These are phyloP conservation scores for Austrolebias charrua DNA, from an alignment of 2,797 vertebrate species.

Conservation along the genomic window DNA sequence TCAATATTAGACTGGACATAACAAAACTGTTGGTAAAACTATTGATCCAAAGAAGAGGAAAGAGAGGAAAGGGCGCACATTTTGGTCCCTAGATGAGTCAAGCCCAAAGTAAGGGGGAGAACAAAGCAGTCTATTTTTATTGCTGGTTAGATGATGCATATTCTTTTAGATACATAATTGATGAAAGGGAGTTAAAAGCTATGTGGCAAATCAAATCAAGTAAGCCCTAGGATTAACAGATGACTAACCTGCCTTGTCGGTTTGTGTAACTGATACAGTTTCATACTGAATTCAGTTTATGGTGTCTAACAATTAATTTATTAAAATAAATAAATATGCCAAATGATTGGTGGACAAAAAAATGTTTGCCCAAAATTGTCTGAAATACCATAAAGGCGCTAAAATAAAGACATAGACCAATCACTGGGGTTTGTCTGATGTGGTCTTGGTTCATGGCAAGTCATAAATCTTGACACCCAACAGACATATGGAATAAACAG, in stretches of 20 bases:
- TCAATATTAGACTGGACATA: slow-evolving; percentile 38
- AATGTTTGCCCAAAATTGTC: slow-evolving; percentile 9
- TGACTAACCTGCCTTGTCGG: slow-evolving; percentile 8
- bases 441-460: slow-evolving; percentile 53
- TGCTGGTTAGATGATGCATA: neutral
- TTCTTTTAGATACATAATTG: slow-evolving; percentile 7
- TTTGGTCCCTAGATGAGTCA: slow-evolving; percentile 10
- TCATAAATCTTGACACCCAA: slow-evolving; percentile 56
- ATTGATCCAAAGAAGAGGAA: slow-evolving; percentile 25
- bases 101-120: slow-evolving; percentile 4
- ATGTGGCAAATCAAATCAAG: slow-evolving; percentile 24
- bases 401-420: slow-evolving; percentile 11
- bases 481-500: slow-evolving; percentile 62
- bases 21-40: slow-evolving; percentile 38
- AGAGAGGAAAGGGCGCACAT: slow-evolving; percentile 1
- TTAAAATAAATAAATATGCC: neutral
- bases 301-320: neutral
- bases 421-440: slow-evolving; percentile 34
- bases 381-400: slow-evolving; percentile 34
- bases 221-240: slow-evolving; percentile 16
- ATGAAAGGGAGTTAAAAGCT: neutral
- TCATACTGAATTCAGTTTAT: slow-evolving; percentile 1
- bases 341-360: slow-evolving; percentile 8
- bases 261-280: neutral
- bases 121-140: slow-evolving; percentile 3